Conservation (phyloP, 2,797 vertebrate species). For the Chromis chromis region DNA sequence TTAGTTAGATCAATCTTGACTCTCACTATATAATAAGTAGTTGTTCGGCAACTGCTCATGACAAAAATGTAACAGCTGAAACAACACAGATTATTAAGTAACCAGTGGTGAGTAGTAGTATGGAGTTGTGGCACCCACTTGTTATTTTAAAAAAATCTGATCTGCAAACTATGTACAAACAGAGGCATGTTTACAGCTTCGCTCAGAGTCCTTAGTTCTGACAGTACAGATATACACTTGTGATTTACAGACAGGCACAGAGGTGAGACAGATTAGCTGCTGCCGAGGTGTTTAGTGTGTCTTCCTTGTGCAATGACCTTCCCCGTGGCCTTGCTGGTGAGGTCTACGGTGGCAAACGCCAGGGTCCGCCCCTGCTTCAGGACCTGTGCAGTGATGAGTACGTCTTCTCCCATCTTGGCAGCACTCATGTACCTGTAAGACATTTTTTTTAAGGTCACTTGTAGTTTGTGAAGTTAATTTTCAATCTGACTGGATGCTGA, state of each 20-base stretch:
- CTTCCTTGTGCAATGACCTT: constrained; percentile 95
- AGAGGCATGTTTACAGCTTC: background rate
- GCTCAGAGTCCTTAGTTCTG: background rate
- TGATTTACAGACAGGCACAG: constrained; percentile 21
- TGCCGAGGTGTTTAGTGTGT: constrained; percentile 94
- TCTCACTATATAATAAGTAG: background rate
- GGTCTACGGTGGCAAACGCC: constrained; percentile 93
- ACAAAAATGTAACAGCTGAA: constrained; percentile 4
- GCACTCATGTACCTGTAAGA: constrained; percentile 92
- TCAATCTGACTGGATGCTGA: background rate
- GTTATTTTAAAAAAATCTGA: background rate
- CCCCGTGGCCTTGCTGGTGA: constrained; percentile 91
- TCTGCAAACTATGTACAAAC: constrained; percentile 38
- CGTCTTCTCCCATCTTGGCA: constrained; percentile 92
- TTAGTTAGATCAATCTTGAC: background rate
- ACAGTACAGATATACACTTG: background rate
- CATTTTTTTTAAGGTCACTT: constrained; percentile 12
- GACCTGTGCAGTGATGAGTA: constrained; percentile 93
- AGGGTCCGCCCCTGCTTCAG: constrained; percentile 92
- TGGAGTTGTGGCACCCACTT: background rate
- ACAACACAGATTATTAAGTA: constrained; percentile 1
- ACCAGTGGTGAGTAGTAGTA: background rate
- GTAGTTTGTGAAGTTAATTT: constrained; percentile 13
- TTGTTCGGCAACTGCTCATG: background rate
- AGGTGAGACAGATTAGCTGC: constrained; percentile 60